phyloP scores from a whole-genome alignment of 2,888 invertebrate species.

The Muscina levida region DNA sequence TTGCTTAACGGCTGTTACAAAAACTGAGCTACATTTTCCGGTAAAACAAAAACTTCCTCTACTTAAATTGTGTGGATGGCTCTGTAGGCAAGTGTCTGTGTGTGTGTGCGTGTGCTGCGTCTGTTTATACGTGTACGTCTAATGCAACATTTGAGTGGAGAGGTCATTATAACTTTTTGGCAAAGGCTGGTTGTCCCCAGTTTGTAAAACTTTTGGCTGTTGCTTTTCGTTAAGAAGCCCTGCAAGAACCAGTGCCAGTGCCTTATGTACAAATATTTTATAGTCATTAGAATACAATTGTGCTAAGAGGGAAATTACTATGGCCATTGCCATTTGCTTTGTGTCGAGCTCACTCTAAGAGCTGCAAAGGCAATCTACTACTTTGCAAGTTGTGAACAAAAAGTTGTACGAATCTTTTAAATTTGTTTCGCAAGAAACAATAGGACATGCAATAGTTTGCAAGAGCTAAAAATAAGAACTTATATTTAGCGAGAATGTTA shows the following conservation, averaged over 20 bases:
- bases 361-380: too few relatives aligned
- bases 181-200: not conserved
- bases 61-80: too few relatives aligned
- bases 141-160: constrained; percentile 5
- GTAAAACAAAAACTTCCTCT: not conserved
- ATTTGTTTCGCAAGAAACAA: too few relatives aligned
- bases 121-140: too few relatives aligned
- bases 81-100: constrained; percentile 2
- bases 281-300: constrained; percentile 15
- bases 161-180: constrained; percentile 13
- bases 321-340: not conserved
- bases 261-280: not conserved
- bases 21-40: not conserved
- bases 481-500: too few relatives aligned
- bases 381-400: too few relatives aligned
- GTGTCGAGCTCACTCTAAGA: too few relatives aligned
- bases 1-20: too few relatives aligned
- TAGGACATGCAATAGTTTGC: too few relatives aligned
- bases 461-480: too few relatives aligned
- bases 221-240: not conserved
- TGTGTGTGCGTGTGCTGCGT: too few relatives aligned
- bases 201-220: constrained; percentile 9
- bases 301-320: not conserved
- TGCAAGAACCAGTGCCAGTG: not conserved
- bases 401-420: too few relatives aligned